Base-by-base conservation (phyloP, 2,888 invertebrate genomes). In the Ornithoptera alexandrae region DNA sequence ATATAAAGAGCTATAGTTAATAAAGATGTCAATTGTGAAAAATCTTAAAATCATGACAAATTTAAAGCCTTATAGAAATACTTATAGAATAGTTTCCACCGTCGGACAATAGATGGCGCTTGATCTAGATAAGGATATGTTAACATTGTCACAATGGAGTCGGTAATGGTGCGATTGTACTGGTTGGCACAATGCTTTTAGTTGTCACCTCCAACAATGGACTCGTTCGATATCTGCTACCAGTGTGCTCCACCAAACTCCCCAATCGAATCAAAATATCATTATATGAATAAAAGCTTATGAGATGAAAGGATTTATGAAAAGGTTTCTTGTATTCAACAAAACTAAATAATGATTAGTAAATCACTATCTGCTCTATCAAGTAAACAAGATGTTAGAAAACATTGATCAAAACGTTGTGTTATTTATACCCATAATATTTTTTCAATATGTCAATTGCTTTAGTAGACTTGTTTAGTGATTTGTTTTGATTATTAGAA, bases 51-150 rank as follows among this genome's bases (percentile, higher is more conserved):
- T 46, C 12, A 4, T 15, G 1, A 46, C 46, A 46, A 46, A 46
- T 46, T 17, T 46, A 15, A 46, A 46, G 81, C 75, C 30, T 30
- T 30, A 30, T 30, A 79, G 78, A 80, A 81, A 84, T 84, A 83
- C 82, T 81, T 81, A 77, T 82, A 86, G 84, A 88, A 88, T 87
- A 89, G 88, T 89, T 83, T 83, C 80, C 79, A 76, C 75, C 76
- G 75, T 78, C 83, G 88, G 89, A 91, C 92, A 92, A 92, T 89
- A 92, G 92, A 91, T 92, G 92, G 89, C 90, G 90, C 86, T 89
- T 88, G 90, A 92, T 92, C 90, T 84, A 87, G 91, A 91, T 92
- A 92, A 90, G 88, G 90, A 91, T 90, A 91, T 91, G 91, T 92
- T 91, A 91, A 90, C 90, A 90, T 89, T 87, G 90, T 90, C 89